Evolutionary conservation across 2,888 invertebrate genomes (phyloP).

Genomic region (Dinocampus coccinellae): DNA sequence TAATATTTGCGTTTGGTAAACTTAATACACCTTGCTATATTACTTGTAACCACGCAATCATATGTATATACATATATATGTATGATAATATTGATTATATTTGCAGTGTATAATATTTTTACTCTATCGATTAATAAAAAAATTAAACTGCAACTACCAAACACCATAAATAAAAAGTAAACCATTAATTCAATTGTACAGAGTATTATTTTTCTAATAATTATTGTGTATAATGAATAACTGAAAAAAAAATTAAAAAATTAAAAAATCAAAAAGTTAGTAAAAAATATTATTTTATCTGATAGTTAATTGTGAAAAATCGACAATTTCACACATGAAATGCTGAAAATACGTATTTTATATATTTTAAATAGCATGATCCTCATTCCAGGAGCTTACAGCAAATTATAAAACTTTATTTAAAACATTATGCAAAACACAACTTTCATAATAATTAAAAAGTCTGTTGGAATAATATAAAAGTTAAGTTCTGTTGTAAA

Average conservation of each 20-base stretch:
- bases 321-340: background rate
- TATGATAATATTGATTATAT: background rate
- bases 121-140: background rate
- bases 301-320: no score
- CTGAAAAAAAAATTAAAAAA: background rate
- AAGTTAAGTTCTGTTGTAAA: background rate
- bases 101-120: background rate
- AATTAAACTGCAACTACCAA: background rate
- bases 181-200: background rate
- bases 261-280: no score
- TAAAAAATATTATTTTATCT: no score
- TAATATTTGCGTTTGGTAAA: background rate
- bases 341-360: background rate
- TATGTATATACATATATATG: background rate
- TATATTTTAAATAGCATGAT: background rate
- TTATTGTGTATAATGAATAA: background rate
- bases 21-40: background rate
- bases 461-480: background rate
- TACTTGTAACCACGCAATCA: background rate
- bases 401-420: background rate
- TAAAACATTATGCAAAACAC: background rate
- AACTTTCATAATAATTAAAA: background rate
- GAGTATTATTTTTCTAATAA: background rate
- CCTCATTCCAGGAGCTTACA: background rate
- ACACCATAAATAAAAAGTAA: background rate